phyloP scores from a whole-genome alignment of 2,888 invertebrate genomes.

The Augochlorella aurata region DNA sequence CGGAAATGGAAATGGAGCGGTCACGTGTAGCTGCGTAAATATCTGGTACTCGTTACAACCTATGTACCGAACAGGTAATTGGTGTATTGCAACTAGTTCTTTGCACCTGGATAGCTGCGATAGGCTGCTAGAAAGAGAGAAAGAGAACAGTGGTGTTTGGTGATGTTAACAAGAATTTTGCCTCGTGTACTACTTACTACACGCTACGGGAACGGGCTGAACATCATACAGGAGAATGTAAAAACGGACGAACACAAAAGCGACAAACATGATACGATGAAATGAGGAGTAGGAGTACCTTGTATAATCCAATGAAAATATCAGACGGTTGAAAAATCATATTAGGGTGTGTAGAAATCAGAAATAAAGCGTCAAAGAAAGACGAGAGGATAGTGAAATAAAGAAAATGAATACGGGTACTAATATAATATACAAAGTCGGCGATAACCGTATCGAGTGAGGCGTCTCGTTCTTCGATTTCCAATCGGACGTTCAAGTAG shows the following conservation, averaged over 20 bases:
- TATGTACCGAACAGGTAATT: slow-evolving; percentile 79
- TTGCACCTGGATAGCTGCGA: slow-evolving; percentile 82
- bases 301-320: slow-evolving; percentile 37
- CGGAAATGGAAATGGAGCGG: slow-evolving; percentile 61
- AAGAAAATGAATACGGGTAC: slow-evolving; percentile 23
- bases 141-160: slow-evolving; percentile 81
- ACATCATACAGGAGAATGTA: slow-evolving; percentile 66
- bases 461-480: slow-evolving; percentile 21
- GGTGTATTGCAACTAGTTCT: slow-evolving; percentile 78
- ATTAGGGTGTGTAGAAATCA: not conserved
- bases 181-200: slow-evolving; percentile 80
- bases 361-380: not conserved
- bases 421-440: slow-evolving; percentile 43
- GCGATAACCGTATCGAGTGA: slow-evolving; percentile 48
- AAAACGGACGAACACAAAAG: slow-evolving; percentile 80
- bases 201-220: slow-evolving; percentile 79
- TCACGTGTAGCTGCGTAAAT: slow-evolving; percentile 60
- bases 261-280: slow-evolving; percentile 72
- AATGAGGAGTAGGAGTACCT: slow-evolving; percentile 1
- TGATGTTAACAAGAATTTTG: slow-evolving; percentile 80
- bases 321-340: not conserved
- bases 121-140: slow-evolving; percentile 82
- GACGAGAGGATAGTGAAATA: slow-evolving; percentile 10
- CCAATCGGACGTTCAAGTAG: not conserved
- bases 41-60: slow-evolving; percentile 69